A percentile compares a stretch with the other conserved stretches of the same genome.
Conservation (phyloP, 2,113 vertebrate genomes). For the Psettodes erumei region DNA sequence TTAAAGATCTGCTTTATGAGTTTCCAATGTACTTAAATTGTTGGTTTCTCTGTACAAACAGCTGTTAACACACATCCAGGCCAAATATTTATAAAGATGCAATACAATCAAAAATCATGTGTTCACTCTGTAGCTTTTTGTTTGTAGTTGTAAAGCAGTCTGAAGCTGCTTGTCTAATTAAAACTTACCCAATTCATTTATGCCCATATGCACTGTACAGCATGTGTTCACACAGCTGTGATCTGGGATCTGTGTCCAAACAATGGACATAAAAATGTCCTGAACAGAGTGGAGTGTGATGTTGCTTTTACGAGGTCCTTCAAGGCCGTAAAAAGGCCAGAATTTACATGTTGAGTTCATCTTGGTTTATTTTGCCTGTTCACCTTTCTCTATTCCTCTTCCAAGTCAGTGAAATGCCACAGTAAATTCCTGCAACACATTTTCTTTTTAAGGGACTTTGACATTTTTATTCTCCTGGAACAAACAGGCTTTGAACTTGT, state of each 20-base stretch:
- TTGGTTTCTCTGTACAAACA: too few relatives aligned
- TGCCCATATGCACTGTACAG: background rate
- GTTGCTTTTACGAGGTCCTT: conserved; percentile 29
- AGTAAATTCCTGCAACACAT: conserved; percentile 35
- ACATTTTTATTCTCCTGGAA: conserved; percentile 61
- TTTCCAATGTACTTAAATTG: too few relatives aligned
- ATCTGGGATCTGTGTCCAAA: conserved; percentile 1
- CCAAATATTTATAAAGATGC: too few relatives aligned
- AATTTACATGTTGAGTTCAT: conserved; percentile 48
- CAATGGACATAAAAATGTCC: background rate
- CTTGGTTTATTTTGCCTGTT: conserved; percentile 40
- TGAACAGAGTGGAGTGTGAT: background rate
- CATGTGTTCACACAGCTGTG: background rate
- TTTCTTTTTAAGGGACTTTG: conserved; percentile 43
- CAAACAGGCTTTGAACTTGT: conserved; percentile 21
- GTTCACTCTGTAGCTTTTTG: conserved; percentile 2
- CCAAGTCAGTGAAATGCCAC: conserved; percentile 42
- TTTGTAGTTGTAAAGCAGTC: background rate
- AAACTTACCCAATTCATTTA: background rate
- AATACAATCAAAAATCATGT: conserved; percentile 34
- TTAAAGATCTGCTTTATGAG: too few relatives aligned
- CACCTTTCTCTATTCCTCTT: conserved; percentile 33
- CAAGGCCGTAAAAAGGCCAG: conserved; percentile 34
- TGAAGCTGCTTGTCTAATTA: background rate
- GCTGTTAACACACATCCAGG: too few relatives aligned